phyloP scores from a whole-genome alignment of 1,140 invertebrate genomes.

The Brachystomella parvula region DNA sequence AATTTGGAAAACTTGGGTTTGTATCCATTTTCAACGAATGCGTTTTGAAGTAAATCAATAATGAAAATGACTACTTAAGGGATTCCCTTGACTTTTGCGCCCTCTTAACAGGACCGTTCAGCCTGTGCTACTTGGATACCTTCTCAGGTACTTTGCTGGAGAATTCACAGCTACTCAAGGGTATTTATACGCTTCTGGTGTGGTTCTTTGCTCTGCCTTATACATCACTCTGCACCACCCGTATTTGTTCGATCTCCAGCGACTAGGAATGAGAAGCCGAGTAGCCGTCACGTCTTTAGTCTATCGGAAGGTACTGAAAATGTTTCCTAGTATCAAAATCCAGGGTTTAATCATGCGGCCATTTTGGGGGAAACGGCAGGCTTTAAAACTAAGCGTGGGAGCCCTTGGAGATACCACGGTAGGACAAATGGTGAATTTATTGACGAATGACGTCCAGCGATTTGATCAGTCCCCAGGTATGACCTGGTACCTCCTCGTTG shows the following conservation, averaged over 20 bases:
- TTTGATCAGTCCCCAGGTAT: conserved; percentile 40
- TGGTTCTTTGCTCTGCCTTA: conserved; percentile 26
- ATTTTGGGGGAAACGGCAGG: conserved; percentile 27
- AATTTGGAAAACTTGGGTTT: conserved; percentile 44
- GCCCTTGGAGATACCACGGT: conserved; percentile 66
- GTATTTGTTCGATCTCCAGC: conserved; percentile 49
- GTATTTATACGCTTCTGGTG: conserved; percentile 20
- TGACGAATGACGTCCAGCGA: conserved; percentile 58
- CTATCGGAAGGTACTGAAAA: conserved; percentile 49
- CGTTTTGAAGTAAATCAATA: conserved; percentile 21
- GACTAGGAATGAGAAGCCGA: conserved; percentile 49
- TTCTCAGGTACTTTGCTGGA: conserved; percentile 58
- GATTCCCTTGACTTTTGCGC: background rate
- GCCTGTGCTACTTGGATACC: conserved; percentile 60
- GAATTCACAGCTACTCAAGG: conserved; percentile 15
- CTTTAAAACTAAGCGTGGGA: conserved; percentile 53
- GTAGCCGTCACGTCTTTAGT: conserved; percentile 50
- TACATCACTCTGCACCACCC: conserved; percentile 49
- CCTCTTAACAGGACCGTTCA: conserved; percentile 54
- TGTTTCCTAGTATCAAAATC: background rate
- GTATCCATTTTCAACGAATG: conserved; percentile 43
- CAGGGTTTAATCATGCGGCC: background rate
- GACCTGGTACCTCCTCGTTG: conserved; percentile 67
- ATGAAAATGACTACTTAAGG: background rate
- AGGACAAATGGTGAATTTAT: conserved; percentile 83